Evolutionary conservation across 2,113 vertebrate genomes (phyloP), one percentile per base, ranked within the genome.

Genomic region (Pseudonaja textilis): DNA sequence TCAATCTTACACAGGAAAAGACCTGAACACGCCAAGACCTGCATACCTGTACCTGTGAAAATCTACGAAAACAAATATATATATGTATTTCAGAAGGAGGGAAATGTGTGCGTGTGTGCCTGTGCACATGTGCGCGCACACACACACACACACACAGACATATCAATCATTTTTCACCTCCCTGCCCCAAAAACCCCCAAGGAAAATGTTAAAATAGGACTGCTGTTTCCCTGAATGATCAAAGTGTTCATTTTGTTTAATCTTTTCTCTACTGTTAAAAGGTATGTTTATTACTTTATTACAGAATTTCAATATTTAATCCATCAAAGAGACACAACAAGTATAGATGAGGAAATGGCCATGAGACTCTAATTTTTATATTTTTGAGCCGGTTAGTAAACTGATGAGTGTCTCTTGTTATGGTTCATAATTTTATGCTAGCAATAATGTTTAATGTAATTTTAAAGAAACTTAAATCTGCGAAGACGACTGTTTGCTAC

Each of bases 361-460:
- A 64, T 61, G 23, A 22, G 0, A 22, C 4, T 56, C 25, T 34
- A 0, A 23, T 87, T 92, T 90, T 64, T 87, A 95, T 26, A n/a
- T 11, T 74, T 0, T 1, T 61, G 87, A 89, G 87, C 5, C 56
- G 89, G 12, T 91, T 91, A n/a, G 7, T 42, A 59, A 55, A 94
- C 87, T 91, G 47, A 87, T 23, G 11, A 45, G 14, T 3, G 25
- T 93, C 25, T 47, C 25, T 92, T 55, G 23, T 57, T 16, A 26
- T 3, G 88, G 59, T 29, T 39, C 88, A 11, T 6, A 92, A 81
- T 91, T 92, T 90, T 61, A 81, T 0, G 0, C 14, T 11, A 20
- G 59, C 29, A 85, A 10, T 34, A 90, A 1, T 5, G 25, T 25
- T 92, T 92, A 92, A 81, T 26, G 56, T n/a, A 69, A 90, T 57